Percentiles rank a stretch among this genome's conserved stretches.
phyloP scores from a whole-genome alignment of 2,113 vertebrate species.

The Coturnix japonica region DNA sequence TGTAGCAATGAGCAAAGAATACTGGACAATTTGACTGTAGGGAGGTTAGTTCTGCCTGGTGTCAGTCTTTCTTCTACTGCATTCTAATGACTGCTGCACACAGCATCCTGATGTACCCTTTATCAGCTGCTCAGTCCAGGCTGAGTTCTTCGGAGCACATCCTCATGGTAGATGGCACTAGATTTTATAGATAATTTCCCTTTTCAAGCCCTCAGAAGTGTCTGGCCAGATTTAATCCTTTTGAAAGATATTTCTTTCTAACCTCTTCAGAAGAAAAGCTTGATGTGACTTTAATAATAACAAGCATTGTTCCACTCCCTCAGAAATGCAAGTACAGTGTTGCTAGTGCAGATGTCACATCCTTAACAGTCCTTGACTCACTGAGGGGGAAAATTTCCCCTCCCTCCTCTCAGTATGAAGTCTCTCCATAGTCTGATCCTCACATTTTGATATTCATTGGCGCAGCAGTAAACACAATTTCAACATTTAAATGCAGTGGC shows the following conservation, averaged over 20 bases:
- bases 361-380: neutral
- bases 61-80: neutral
- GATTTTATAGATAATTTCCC: neutral
- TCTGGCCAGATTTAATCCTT: neutral
- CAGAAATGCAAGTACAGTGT: neutral
- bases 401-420: neutral
- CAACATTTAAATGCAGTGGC: neutral
- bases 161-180: neutral
- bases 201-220: neutral
- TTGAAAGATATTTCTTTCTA: neutral
- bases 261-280: neutral
- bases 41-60: neutral
- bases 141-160: neutral
- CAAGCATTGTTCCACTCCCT: neutral
- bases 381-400: neutral
- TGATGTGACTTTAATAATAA: neutral
- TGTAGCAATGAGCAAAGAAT: no score
- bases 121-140: neutral
- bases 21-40: neutral
- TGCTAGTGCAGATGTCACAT: slow-evolving; percentile 25
- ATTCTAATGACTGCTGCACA: neutral
- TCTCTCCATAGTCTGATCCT: neutral
- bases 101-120: neutral
- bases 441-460: neutral
- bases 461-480: neutral